These are phyloP conservation scores for Tetragonula clypearis DNA, from an alignment of 1,140 invertebrate species.

Conservation along the genomic window DNA sequence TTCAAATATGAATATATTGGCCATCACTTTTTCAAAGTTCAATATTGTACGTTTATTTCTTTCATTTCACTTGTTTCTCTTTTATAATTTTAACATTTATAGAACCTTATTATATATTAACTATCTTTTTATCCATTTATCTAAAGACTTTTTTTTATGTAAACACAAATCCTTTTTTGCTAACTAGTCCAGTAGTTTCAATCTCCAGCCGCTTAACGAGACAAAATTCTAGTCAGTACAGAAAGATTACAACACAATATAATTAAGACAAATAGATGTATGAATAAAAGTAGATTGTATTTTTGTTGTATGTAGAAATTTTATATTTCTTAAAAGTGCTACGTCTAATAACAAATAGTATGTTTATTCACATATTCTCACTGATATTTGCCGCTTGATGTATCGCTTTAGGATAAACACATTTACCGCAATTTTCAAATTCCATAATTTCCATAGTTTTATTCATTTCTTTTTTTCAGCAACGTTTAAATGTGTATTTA, in stretches of 20 bases:
- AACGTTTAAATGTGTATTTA: background rate
- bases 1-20: background rate
- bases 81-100: background rate
- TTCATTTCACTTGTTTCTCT: background rate
- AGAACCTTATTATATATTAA: background rate
- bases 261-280: background rate
- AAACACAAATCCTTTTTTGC: background rate
- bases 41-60: background rate
- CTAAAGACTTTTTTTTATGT: background rate
- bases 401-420: constrained; percentile 32
- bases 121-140: background rate
- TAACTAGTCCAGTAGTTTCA: too few relatives aligned
- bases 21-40: background rate
- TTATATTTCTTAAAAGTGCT: constrained; percentile 63
- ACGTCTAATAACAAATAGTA: constrained; percentile 67
- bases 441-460: constrained; percentile 12
- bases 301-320: constrained; percentile 68
- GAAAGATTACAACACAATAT: background rate
- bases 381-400: constrained; percentile 30
- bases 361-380: constrained; percentile 53
- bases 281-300: constrained; percentile 27
- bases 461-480: background rate
- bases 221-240: background rate
- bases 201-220: background rate
- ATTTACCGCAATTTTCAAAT: constrained; percentile 22